phyloP scores from a whole-genome alignment of 2,113 vertebrate genomes.

The Trematocara nigrifrons region DNA sequence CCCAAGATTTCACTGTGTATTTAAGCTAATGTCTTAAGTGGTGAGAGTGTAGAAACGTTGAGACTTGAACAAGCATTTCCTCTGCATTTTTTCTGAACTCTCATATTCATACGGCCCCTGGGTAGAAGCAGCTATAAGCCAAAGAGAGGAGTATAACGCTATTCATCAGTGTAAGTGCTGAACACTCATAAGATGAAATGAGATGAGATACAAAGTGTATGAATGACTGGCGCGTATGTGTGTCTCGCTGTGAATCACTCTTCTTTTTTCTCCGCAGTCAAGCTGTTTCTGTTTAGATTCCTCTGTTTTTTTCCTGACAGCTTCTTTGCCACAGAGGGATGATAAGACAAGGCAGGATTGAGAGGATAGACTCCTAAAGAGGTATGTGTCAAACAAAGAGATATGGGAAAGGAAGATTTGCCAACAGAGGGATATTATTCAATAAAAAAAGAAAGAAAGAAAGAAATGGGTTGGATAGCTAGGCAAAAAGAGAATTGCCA shows the following conservation, averaged over 20 bases:
- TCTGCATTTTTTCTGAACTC: background rate
- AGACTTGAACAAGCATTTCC: background rate
- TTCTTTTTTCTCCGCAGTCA: background rate
- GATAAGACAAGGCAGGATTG: conserved; percentile 7
- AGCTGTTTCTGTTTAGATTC: background rate
- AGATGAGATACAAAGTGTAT: background rate
- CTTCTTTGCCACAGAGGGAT: background rate
- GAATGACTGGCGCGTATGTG: background rate
- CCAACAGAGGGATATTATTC: background rate
- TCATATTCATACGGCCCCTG: background rate
- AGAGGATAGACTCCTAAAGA: conserved; percentile 24
- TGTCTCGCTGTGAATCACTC: conserved; percentile 4
- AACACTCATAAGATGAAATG: conserved; percentile 8
- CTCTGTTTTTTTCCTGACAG: background rate
- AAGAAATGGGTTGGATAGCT: background rate
- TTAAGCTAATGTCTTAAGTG: conserved; percentile 8
- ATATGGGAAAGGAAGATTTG: background rate
- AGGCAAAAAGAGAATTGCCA: background rate
- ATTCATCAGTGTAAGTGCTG: conserved; percentile 23
- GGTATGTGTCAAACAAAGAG: conserved; percentile 24
- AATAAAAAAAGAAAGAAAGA: background rate
- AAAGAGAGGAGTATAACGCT: background rate
- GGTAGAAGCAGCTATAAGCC: background rate
- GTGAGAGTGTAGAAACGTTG: background rate
- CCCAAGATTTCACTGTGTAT: conserved; percentile 13